phyloP scores from a whole-genome alignment of 2,113 vertebrate species.

The Erpornis zantholeuca region DNA sequence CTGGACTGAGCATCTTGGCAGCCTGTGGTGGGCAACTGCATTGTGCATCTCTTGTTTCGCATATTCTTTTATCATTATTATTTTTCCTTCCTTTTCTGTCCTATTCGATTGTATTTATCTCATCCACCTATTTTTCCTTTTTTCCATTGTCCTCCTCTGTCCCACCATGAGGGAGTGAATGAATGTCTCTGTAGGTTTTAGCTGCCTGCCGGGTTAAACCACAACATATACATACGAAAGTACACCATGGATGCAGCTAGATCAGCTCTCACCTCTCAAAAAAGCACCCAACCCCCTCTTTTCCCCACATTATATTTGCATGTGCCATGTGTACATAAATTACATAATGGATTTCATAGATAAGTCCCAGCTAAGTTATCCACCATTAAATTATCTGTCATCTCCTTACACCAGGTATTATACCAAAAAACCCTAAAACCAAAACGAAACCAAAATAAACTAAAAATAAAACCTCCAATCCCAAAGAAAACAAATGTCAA shows the following conservation, averaged over 20 bases:
- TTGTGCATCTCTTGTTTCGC: not conserved
- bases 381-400: not conserved
- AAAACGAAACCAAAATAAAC: not conserved
- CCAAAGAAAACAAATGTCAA: not conserved
- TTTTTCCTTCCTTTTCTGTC: not conserved
- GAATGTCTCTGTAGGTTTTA: not conserved
- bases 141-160: not conserved
- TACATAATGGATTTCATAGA: not conserved
- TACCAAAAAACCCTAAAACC: not conserved
- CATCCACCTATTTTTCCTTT: not conserved
- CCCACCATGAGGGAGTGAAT: not conserved
- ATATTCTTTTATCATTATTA: not conserved
- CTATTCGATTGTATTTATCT: not conserved
- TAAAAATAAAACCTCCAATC: not conserved
- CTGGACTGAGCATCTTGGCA: too few relatives aligned
- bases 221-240: not conserved
- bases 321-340: not conserved
- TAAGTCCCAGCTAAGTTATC: not conserved
- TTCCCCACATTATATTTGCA: not conserved
- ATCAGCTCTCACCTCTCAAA: not conserved
- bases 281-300: fast-evolving
- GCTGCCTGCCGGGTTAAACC: not conserved
- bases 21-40: not conserved
- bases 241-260: not conserved
- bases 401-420: not conserved